Conservation (phyloP, 2,888 invertebrate genomes). For the Patella ulyssiponensis region DNA sequence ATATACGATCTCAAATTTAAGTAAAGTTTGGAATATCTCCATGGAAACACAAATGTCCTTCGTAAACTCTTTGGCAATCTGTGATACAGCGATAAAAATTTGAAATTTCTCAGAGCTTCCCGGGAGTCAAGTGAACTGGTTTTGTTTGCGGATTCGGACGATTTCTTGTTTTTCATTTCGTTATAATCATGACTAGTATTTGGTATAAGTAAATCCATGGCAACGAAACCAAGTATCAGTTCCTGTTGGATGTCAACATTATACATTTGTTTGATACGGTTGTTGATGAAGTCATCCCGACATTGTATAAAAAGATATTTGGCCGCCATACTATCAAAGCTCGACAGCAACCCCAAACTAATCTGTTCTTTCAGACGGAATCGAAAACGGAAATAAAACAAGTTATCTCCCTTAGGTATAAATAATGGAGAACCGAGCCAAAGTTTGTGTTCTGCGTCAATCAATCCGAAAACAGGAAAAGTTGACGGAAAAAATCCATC, state of each 20-base stretch:
- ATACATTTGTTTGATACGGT: not conserved
- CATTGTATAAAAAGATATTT: not conserved
- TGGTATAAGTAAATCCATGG: not conserved
- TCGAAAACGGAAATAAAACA: not conserved
- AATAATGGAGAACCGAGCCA: not conserved
- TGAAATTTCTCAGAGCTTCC: not conserved
- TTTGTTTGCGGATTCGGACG: not conserved
- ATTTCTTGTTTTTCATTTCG: not conserved
- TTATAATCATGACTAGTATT: not conserved
- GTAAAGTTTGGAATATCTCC: not conserved
- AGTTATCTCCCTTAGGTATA: not conserved
- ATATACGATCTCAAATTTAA: not conserved
- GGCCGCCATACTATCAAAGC: not conserved
- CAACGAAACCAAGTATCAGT: not conserved
- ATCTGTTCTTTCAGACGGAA: not conserved
- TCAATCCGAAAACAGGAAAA: not conserved
- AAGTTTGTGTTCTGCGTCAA: not conserved
- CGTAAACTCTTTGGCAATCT: not conserved
- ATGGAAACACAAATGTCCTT: not conserved
- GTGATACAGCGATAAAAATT: not conserved
- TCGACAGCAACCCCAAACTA: not conserved
- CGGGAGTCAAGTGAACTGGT: not conserved
- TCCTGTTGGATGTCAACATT: not conserved
- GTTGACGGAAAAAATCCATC: not conserved
- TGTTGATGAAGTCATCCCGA: slow-evolving; percentile 6